Percentiles rank a stretch among this genome's conserved stretches.
These are phyloP conservation scores for Epinotia ramella DNA, from an alignment of 2,888 invertebrate genomes.

Conservation along the genomic window DNA sequence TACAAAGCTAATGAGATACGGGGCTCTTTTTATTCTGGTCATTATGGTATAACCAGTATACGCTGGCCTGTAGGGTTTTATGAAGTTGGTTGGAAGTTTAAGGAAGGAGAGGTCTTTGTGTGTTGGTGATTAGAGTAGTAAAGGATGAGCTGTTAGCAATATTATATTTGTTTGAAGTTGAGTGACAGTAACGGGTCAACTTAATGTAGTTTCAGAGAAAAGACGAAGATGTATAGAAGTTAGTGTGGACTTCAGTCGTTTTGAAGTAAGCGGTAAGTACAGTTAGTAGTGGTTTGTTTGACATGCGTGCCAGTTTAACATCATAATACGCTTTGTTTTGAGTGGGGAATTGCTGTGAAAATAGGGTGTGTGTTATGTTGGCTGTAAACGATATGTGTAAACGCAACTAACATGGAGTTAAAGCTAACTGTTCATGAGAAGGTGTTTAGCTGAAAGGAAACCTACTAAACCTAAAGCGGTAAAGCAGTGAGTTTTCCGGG, in stretches of 20 bases:
- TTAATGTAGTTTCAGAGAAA: neutral
- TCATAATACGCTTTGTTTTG: conserved; percentile 32
- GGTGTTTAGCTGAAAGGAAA: neutral
- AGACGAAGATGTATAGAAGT: neutral
- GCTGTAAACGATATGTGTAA: neutral
- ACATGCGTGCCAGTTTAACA: conserved; percentile 27
- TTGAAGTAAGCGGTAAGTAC: neutral
- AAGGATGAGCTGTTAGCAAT: conserved; percentile 20
- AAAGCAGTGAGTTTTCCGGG: too few relatives aligned
- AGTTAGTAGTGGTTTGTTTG: conserved; percentile 7
- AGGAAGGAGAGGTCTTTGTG: conserved; percentile 14
- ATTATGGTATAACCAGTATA: neutral
- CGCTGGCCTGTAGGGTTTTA: neutral
- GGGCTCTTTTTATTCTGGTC: conserved; percentile 3
- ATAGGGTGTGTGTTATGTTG: conserved; percentile 18
- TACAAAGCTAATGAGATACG: conserved; percentile 3
- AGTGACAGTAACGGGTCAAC: conserved; percentile 21
- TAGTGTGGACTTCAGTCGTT: neutral
- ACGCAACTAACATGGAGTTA: neutral
- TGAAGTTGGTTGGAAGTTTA: neutral
- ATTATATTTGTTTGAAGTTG: conserved; percentile 25
- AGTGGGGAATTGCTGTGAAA: conserved; percentile 18
- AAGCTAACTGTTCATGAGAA: neutral
- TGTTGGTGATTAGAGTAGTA: conserved; percentile 14
- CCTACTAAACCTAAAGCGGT: too few relatives aligned